A percentile compares a stretch with the other conserved stretches of the same genome.
Conservation (phyloP, 2,797 vertebrate genomes). For the Pangasius macronema region DNA sequence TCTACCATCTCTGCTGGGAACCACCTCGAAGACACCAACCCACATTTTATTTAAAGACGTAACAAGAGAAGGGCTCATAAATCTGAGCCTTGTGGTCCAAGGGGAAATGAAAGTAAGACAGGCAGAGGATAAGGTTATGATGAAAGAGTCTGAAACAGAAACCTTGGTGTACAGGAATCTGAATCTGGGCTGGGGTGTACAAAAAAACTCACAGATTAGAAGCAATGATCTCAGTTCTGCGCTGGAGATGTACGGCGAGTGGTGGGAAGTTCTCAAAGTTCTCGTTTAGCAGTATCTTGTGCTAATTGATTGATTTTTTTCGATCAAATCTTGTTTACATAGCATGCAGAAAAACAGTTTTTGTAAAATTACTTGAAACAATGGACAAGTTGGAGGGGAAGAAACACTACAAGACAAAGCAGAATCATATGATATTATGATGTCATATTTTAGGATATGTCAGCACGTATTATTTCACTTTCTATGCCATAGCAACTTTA, state of each 20-base stretch:
- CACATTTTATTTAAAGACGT: constrained; percentile 59
- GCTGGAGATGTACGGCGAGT: constrained; percentile 23
- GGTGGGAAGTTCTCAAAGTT: background rate
- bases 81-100: constrained; percentile 61
- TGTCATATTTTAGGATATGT: background rate
- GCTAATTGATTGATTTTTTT: background rate
- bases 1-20: constrained; percentile 43
- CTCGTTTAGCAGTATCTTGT: background rate
- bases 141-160: constrained; percentile 71
- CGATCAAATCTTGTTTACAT: background rate
- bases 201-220: constrained; percentile 33
- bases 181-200: constrained; percentile 34
- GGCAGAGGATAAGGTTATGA: constrained; percentile 59
- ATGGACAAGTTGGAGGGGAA: background rate
- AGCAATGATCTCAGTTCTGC: constrained; percentile 21
- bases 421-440: background rate
- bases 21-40: constrained; percentile 51
- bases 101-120: constrained; percentile 54
- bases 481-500: background rate
- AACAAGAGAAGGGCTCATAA: constrained; percentile 54
- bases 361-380: background rate
- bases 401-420: background rate
- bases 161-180: constrained; percentile 49
- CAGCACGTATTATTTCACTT: background rate
- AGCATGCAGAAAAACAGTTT: background rate